Evolutionary conservation across 2,113 vertebrate species (phyloP).

Genomic region (Bucco capensis): DNA sequence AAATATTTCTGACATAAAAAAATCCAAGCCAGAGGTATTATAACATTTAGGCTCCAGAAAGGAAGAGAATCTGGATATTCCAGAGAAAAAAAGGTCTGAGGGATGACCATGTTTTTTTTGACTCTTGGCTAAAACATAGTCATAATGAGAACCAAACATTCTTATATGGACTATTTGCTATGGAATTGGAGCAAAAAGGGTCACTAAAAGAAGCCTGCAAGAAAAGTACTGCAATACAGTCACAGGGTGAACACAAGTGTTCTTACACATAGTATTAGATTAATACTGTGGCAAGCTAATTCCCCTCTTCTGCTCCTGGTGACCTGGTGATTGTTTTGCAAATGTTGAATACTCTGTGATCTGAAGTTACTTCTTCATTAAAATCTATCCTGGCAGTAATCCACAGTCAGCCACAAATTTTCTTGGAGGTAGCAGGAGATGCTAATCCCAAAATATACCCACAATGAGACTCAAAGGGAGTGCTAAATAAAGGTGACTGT

Average conservation of each 20-base stretch:
- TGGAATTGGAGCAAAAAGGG: neutral
- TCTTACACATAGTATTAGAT: neutral
- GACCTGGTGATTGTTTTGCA: neutral
- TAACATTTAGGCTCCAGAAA: neutral
- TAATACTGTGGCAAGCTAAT: neutral
- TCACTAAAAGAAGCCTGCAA: neutral
- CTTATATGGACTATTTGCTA: neutral
- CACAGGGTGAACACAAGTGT: neutral
- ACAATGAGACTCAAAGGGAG: neutral
- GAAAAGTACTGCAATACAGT: neutral
- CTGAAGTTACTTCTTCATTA: neutral
- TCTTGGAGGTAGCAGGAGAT: neutral
- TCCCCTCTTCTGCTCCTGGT: neutral
- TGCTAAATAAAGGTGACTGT: neutral
- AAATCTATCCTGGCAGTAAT: neutral
- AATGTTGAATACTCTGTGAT: neutral
- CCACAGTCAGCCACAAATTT: neutral
- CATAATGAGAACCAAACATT: neutral
- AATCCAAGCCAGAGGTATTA: neutral
- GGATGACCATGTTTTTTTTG: neutral
- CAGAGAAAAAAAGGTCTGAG: neutral
- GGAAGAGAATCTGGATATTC: neutral
- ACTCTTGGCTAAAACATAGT: neutral
- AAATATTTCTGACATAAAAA: neutral
- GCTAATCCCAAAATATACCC: neutral